Conservation (phyloP, 2,888 invertebrate genomes). For the Neuroscelio doddi region DNA sequence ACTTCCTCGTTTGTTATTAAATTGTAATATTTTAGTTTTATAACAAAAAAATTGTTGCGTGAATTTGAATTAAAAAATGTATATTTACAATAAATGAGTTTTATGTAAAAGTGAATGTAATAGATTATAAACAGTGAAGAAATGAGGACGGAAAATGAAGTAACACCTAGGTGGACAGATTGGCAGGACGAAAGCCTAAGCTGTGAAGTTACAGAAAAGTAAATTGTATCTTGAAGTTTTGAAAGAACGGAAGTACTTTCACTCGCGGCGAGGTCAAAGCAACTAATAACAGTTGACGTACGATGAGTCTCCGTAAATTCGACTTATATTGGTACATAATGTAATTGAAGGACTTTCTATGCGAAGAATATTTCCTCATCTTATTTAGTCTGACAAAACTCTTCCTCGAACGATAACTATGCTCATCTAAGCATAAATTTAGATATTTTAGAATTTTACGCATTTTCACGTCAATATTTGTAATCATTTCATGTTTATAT, state of each 20-base stretch:
- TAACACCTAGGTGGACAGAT: not conserved
- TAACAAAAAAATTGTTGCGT: no score
- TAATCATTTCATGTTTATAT: no score
- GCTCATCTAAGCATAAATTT: no score
- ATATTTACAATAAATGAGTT: not conserved
- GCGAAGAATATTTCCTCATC: conserved; percentile 12
- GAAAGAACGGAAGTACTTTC: conserved; percentile 64
- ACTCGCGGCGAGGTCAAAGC: conserved; percentile 50
- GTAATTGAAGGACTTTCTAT: conserved; percentile 10
- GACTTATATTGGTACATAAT: conserved; percentile 2
- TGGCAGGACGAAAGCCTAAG: conserved; percentile 27
- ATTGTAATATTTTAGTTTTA: no score
- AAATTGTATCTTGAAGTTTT: conserved; percentile 48
- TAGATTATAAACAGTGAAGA: conserved; percentile 15
- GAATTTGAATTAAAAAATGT: no score
- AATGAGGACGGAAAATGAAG: conserved; percentile 17
- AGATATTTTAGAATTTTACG: not conserved
- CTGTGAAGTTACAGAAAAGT: conserved; percentile 22
- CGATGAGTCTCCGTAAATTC: conserved; percentile 28
- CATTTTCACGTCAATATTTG: not conserved
- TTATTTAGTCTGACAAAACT: not conserved
- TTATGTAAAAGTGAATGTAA: not conserved
- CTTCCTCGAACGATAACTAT: no score
- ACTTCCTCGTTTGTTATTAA: no score
- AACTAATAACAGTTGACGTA: conserved; percentile 11